A percentile compares a stretch with the other conserved stretches of the same genome.
These are phyloP conservation scores for Anomalospiza imberbis DNA, from an alignment of 2,797 vertebrate species.

Conservation along the genomic window DNA sequence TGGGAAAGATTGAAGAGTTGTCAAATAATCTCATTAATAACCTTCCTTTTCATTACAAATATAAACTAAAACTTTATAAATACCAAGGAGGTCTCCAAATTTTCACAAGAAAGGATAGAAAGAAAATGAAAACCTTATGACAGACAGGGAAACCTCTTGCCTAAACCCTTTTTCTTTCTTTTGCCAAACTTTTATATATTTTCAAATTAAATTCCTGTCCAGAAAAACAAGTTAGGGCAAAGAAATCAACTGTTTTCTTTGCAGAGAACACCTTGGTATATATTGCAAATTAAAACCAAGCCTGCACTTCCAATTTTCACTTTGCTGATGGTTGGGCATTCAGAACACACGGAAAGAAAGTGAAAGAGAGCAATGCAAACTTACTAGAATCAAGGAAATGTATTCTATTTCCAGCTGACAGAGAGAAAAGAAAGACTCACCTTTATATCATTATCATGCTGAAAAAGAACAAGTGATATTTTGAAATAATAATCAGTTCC, in stretches of 20 bases:
- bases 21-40: not conserved
- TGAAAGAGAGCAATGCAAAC: not conserved
- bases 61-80: not conserved
- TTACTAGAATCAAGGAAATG: not conserved
- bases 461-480: not conserved
- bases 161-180: not conserved
- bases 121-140: not conserved
- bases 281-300: not conserved
- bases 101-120: not conserved
- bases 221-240: not conserved
- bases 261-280: not conserved
- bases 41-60: not conserved
- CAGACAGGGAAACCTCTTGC: not conserved
- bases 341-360: not conserved
- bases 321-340: not conserved
- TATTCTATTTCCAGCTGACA: not conserved
- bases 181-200: not conserved
- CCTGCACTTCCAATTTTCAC: not conserved
- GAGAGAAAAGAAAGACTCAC: not conserved
- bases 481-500: not conserved
- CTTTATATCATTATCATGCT: not conserved
- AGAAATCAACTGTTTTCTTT: not conserved
- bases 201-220: not conserved
- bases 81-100: not conserved
- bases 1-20: not conserved